phyloP scores from a whole-genome alignment of 1,140 invertebrate genomes.

The Brachionus rubens region DNA sequence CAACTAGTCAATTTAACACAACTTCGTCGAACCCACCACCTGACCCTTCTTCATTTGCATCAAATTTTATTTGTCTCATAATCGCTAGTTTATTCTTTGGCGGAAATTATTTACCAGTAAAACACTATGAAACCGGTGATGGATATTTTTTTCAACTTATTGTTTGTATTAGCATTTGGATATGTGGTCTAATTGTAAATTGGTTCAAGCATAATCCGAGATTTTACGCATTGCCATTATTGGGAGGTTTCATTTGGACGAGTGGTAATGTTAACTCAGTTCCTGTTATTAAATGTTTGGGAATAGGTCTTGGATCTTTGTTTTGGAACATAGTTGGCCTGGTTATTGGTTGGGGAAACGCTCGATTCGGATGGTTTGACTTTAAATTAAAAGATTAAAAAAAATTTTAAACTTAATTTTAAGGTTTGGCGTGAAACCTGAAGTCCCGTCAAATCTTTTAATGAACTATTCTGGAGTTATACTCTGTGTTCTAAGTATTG shows the following conservation, averaged over 20 bases:
- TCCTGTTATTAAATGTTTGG: constrained; percentile 39
- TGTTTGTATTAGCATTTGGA: constrained; percentile 49
- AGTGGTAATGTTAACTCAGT: constrained; percentile 47
- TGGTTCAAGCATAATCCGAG: constrained; percentile 47
- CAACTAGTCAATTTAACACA: no score
- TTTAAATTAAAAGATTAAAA: no score
- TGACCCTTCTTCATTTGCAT: constrained; percentile 49
- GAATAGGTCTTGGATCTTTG: constrained; percentile 31
- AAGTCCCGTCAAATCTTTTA: constrained; percentile 49
- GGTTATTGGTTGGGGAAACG: constrained; percentile 58
- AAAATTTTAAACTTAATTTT: constrained; percentile 49
- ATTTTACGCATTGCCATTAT: constrained; percentile 50
- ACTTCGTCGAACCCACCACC: background rate
- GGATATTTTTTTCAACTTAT: constrained; percentile 52
- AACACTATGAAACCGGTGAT: constrained; percentile 43
- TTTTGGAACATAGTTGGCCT: constrained; percentile 49
- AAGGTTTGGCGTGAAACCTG: constrained; percentile 56
- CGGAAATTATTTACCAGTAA: constrained; percentile 31
- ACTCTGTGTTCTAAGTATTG: constrained; percentile 51
- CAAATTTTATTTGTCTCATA: constrained; percentile 28
- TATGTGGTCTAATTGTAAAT: constrained; percentile 48
- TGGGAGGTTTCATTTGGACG: constrained; percentile 51
- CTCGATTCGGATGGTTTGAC: constrained; percentile 59
- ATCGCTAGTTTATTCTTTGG: background rate
- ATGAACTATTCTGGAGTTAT: constrained; percentile 59